Conservation (phyloP, 2,888 invertebrate genomes). For the Mesodorylaimus sp. region DNA sequence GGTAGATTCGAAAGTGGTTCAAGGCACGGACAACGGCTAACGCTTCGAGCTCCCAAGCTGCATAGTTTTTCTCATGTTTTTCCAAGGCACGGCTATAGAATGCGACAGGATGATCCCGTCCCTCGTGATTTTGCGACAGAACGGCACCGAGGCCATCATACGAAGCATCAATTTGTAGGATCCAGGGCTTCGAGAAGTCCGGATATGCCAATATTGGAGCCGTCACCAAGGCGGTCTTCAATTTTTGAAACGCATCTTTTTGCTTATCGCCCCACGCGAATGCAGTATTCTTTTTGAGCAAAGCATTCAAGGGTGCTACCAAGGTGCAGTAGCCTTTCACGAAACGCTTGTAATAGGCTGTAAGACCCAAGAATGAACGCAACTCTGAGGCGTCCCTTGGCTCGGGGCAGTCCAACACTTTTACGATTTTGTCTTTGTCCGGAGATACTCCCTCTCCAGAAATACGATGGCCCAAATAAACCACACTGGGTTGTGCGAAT, state of each 20-base stretch:
- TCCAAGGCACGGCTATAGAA: background rate
- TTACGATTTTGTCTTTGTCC: background rate
- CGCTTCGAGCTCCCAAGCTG: conserved; percentile 1
- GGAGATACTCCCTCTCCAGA: conserved; percentile 4
- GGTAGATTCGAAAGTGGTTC: background rate
- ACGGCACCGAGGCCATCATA: background rate
- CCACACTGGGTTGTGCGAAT: too few relatives aligned
- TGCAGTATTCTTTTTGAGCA: background rate
- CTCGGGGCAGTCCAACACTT: background rate
- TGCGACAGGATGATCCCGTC: conserved; percentile 1
- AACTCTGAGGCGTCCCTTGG: background rate
- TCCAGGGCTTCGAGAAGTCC: conserved; percentile 3
- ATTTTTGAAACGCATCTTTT: background rate
- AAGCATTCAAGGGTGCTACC: background rate
- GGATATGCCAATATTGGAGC: conserved; percentile 5
- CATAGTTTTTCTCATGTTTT: conserved; percentile 2
- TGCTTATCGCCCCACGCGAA: background rate
- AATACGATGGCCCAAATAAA: too few relatives aligned
- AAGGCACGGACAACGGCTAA: conserved; percentile 1
- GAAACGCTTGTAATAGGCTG: conserved; percentile 5
- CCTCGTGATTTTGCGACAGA: background rate
- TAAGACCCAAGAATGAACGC: conserved; percentile 2
- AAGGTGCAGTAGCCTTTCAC: background rate
- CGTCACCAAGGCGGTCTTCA: background rate
- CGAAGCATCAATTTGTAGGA: conserved; percentile 5